These are phyloP conservation scores for Arizona elegans DNA, from an alignment of 2,113 vertebrate genomes.

Conservation along the genomic window DNA sequence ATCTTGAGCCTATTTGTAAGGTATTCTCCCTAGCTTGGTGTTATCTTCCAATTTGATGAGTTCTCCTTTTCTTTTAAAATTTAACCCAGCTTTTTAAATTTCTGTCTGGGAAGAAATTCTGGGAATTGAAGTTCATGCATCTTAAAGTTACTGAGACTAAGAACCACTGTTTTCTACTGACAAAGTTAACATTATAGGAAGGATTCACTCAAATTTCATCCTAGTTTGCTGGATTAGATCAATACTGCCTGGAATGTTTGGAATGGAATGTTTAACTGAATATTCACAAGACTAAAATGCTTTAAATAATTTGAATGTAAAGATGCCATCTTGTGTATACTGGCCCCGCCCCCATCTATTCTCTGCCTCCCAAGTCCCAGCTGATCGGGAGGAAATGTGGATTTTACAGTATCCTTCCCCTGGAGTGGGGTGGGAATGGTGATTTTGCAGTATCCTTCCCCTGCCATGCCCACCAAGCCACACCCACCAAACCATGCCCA, in stretches of 20 bases:
- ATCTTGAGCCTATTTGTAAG: too few species aligned
- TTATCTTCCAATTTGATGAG: too few species aligned
- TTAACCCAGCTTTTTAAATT: background rate
- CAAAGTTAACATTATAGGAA: background rate
- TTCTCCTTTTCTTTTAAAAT: background rate
- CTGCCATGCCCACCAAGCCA: too few species aligned
- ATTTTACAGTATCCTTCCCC: too few species aligned
- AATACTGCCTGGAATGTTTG: background rate
- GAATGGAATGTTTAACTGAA: background rate
- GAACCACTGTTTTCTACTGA: background rate
- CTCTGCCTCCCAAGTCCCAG: too few species aligned
- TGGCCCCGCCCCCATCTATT: too few species aligned
- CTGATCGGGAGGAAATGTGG: too few species aligned
- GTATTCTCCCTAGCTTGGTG: too few species aligned
- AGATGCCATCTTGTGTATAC: background rate
- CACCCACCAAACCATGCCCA: too few species aligned
- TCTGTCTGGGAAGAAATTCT: background rate
- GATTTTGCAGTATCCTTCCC: too few species aligned
- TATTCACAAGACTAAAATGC: constrained; percentile 24
- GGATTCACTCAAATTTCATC: background rate
- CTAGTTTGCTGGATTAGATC: background rate
- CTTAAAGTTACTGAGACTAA: background rate
- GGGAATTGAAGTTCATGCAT: background rate
- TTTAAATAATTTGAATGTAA: background rate
- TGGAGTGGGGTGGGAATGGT: too few species aligned